phyloP scores from a whole-genome alignment of 2,888 invertebrate genomes.

The Cheilosia vernalis region DNA sequence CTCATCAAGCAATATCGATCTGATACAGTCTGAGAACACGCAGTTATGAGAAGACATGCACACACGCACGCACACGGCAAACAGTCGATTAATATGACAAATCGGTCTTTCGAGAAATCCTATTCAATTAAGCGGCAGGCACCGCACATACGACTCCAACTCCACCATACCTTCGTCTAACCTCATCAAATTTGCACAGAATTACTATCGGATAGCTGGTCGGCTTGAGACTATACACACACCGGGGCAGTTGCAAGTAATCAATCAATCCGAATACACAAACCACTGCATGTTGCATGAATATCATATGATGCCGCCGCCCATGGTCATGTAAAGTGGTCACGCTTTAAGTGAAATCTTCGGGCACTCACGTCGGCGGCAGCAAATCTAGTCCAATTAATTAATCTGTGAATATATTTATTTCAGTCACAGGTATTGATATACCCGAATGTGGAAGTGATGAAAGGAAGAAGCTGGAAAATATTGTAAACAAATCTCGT shows the following conservation, averaged over 20 bases:
- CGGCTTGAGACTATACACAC: background rate
- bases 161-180: background rate
- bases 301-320: slow-evolving; percentile 20
- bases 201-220: slow-evolving; percentile 27
- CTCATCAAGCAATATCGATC: slow-evolving; percentile 13
- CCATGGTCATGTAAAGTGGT: background rate
- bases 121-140: slow-evolving; percentile 1
- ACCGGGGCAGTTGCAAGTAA: slow-evolving; percentile 9
- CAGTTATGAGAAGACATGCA: background rate
- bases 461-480: background rate
- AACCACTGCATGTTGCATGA: slow-evolving; percentile 40
- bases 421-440: slow-evolving; percentile 5
- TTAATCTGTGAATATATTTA: slow-evolving; percentile 37
- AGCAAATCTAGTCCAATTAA: slow-evolving; percentile 13
- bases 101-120: slow-evolving; percentile 16
- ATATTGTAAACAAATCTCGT: background rate
- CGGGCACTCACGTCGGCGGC: background rate
- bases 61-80: background rate
- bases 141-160: background rate
- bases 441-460: background rate
- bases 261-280: slow-evolving; percentile 46
- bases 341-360: slow-evolving; percentile 10
- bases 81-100: slow-evolving; percentile 19
- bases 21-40: background rate
- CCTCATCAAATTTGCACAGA: slow-evolving; percentile 38